A percentile compares a stretch with the other conserved stretches of the same genome.
Evolutionary conservation across 2,113 vertebrate genomes (phyloP).

Genomic region (Anhinga anhinga): DNA sequence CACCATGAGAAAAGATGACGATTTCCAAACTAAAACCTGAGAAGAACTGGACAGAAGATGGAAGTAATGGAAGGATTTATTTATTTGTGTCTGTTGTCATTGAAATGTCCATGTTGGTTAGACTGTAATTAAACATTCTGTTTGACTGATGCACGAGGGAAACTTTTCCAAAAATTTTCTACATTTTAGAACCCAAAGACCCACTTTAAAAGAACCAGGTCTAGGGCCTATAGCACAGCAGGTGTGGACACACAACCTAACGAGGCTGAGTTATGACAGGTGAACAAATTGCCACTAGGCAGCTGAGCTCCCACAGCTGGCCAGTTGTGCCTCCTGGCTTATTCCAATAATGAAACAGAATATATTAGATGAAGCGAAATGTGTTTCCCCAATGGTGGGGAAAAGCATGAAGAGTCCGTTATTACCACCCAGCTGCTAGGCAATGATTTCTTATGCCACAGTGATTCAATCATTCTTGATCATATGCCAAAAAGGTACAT

Average conservation of each 20-base stretch:
- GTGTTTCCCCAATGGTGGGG: neutral
- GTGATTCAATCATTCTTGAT: neutral
- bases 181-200: neutral
- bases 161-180: neutral
- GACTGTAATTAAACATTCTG: neutral
- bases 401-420: neutral
- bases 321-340: neutral
- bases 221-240: neutral
- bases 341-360: neutral
- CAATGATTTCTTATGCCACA: neutral
- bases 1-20: neutral
- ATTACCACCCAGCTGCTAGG: neutral
- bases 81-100: neutral
- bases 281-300: neutral
- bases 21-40: neutral
- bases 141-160: neutral
- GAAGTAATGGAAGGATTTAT: neutral
- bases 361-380: neutral
- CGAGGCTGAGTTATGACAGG: neutral
- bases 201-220: neutral
- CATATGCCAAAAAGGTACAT: neutral
- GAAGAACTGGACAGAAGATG: neutral
- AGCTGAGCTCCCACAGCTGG: conserved; percentile 26
- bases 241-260: neutral
- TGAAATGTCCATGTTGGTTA: neutral